These are phyloP conservation scores for Antechinus stuartii DNA, from an alignment of 2,113 vertebrate species.

Conservation along the genomic window DNA sequence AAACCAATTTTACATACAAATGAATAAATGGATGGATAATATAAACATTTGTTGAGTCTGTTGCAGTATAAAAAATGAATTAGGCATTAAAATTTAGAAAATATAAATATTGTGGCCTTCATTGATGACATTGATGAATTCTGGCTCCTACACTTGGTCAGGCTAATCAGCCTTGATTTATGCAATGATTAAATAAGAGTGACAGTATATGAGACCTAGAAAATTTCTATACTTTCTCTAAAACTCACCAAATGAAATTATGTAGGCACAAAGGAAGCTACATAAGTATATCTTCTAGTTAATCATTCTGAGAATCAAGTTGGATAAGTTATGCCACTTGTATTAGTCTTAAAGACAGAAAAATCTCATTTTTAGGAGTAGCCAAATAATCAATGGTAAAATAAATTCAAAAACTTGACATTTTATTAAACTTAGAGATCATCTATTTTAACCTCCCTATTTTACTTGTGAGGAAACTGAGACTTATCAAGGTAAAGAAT, in stretches of 20 bases:
- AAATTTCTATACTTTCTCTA: slow-evolving; percentile 4
- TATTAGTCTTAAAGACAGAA: background rate
- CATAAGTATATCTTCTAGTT: background rate
- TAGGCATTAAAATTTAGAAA: slow-evolving; percentile 32
- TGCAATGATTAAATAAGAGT: slow-evolving; percentile 11
- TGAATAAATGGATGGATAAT: background rate
- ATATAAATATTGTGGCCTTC: background rate
- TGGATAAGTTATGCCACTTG: background rate
- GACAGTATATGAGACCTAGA: slow-evolving; percentile 15
- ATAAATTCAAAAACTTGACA: background rate
- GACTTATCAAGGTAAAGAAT: background rate
- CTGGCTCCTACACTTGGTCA: background rate
- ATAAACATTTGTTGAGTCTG: background rate
- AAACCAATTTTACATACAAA: slow-evolving; percentile 27
- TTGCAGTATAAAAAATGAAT: slow-evolving; percentile 9
- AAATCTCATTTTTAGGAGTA: background rate
- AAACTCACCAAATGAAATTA: background rate
- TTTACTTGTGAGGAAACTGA: background rate
- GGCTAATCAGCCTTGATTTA: background rate
- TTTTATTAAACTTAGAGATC: background rate
- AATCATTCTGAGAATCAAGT: background rate
- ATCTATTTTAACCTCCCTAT: background rate
- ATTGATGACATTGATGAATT: background rate
- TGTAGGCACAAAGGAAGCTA: slow-evolving; percentile 3
- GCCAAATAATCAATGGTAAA: background rate